Evolutionary conservation across 2,113 vertebrate genomes (phyloP), one percentile per base, ranked within the genome.

Genomic region (Mastomys coucha): DNA sequence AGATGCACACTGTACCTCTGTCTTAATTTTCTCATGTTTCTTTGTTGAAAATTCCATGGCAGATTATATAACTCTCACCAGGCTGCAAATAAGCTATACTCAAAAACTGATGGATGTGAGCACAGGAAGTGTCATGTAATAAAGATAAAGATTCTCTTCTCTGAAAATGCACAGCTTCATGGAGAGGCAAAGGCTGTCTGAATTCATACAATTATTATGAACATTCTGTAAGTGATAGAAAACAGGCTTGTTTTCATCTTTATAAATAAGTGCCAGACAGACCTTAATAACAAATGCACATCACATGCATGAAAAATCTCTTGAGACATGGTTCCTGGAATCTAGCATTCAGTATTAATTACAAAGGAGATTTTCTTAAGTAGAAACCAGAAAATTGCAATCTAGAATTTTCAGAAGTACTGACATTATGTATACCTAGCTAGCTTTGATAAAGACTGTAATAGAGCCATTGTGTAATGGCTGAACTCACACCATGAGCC

Each of bases 281-380:
- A 91, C 45, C 26, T 49, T 96, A 84, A 95, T 95, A 97, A 97
- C 73, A 85, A 96, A 96, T 96, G 82, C 60, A 94, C 19, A 94
- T 10, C 10, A 6, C 67, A 89, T 88, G 65, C 31, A 94, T 58
- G 36, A 94, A 94, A 80, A 75, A 26, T 85, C 78, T 93, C 70
- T 76, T 98, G 93, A 96, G 90, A 51, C 70, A 95, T 90, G 75
- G 84, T 94, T 97, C 51, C 78, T 93, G 31, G 89, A 96, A 95
- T 96, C 69, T 94, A 42, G 58, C 22, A 72, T 84, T 96, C 93
- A 77, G n/a, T 94, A 93, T 97, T 94, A 97, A 97, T 96, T 94
- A 89, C 42, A 42, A 96, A 16, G 4, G 12, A 95, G 60, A 82
- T 85, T 93, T 96, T 91, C 56, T 91, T 95, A 91, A 90, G 49